These are phyloP conservation scores for Pseudomyrmex sp. DNA, from an alignment of 1,140 invertebrate species.

Conservation along the genomic window DNA sequence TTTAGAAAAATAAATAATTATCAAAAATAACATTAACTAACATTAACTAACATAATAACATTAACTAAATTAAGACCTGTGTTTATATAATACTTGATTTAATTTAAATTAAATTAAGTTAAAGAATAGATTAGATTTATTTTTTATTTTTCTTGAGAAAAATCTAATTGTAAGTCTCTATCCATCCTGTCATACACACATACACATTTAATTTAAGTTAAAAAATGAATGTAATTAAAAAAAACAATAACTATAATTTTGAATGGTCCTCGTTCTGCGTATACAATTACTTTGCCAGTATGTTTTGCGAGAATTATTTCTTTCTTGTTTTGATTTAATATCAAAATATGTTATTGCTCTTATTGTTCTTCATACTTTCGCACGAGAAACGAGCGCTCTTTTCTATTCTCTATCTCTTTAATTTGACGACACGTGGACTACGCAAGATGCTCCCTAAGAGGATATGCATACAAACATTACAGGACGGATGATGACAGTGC, in stretches of 20 bases:
- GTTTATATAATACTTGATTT: neutral
- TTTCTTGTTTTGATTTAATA: neutral
- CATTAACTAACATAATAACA: too few species aligned
- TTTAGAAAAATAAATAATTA: too few species aligned
- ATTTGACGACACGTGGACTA: conserved; percentile 43
- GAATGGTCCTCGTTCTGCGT: neutral
- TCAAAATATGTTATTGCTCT: too few species aligned
- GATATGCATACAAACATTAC: conserved; percentile 53
- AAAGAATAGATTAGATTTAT: too few species aligned
- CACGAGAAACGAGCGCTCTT: neutral
- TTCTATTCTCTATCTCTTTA: conserved; percentile 15
- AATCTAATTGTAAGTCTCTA: too few species aligned
- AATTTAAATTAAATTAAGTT: conserved; percentile 8
- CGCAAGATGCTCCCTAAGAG: conserved; percentile 17
- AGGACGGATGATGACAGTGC: conserved; percentile 76
- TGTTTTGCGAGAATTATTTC: neutral
- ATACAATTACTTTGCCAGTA: neutral
- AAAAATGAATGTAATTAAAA: neutral
- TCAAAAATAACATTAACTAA: too few species aligned
- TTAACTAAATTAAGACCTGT: too few species aligned
- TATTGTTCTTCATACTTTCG: neutral
- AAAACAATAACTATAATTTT: neutral
- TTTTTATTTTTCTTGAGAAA: too few species aligned
- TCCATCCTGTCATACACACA: too few species aligned
- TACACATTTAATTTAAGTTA: too few species aligned